These are phyloP conservation scores for Phainopepla nitens DNA, from an alignment of 2,113 vertebrate species.

Conservation along the genomic window DNA sequence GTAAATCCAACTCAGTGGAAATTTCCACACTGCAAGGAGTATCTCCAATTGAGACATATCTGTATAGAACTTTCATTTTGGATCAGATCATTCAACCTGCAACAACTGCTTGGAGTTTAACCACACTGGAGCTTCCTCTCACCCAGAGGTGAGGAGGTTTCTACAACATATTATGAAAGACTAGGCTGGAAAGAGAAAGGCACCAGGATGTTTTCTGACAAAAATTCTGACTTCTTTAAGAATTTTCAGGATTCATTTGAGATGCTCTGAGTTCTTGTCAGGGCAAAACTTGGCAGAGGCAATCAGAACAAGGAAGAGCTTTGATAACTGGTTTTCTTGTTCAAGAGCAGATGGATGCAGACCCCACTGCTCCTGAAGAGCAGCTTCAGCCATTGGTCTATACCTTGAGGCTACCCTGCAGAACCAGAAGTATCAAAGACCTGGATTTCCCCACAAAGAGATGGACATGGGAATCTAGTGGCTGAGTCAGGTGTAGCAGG, in stretches of 20 bases:
- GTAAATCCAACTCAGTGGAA: not conserved
- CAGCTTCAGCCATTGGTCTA: not conserved
- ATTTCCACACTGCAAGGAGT: not conserved
- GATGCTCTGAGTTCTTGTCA: not conserved
- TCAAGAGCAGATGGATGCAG: not conserved
- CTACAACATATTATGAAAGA: not conserved
- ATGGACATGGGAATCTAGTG: not conserved
- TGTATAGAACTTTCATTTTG: not conserved
- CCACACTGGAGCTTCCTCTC: not conserved
- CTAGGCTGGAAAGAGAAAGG: not conserved
- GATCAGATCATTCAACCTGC: not conserved
- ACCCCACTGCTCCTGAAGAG: not conserved
- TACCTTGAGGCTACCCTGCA: not conserved
- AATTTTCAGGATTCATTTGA: not conserved
- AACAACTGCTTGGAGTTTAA: not conserved
- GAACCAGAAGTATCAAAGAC: not conserved
- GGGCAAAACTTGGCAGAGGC: not conserved
- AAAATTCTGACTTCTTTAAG: not conserved
- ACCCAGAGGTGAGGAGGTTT: not conserved
- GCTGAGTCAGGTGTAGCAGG: not conserved
- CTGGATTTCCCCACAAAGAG: not conserved
- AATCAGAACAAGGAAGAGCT: not conserved
- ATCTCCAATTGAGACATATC: not conserved
- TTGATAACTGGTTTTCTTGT: not conserved
- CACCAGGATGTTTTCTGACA: not conserved